Conservation (phyloP, 1,140 invertebrate genomes). For the Atta colombica region DNA sequence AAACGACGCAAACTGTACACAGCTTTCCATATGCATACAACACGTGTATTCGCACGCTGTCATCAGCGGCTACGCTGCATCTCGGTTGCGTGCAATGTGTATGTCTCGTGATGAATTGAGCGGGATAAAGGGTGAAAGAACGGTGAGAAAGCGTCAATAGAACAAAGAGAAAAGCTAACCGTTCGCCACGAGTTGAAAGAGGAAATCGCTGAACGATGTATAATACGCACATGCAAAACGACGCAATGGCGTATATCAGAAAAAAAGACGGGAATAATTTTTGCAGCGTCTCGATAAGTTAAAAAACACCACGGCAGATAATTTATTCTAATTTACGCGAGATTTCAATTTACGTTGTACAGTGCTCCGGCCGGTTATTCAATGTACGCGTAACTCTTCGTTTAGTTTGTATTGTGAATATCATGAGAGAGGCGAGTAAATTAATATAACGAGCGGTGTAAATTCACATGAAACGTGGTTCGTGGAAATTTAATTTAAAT, state of each 20-base stretch:
- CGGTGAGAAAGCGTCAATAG: constrained; percentile 58
- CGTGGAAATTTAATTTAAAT: constrained; percentile 22
- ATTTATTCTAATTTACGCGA: constrained; percentile 39
- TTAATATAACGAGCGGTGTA: constrained; percentile 47
- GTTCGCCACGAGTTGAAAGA: constrained; percentile 44
- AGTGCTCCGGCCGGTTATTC: background rate
- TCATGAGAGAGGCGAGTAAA: constrained; percentile 25
- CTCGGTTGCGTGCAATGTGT: constrained; percentile 49
- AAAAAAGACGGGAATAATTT: background rate
- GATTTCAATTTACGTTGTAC: constrained; percentile 15
- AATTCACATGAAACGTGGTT: constrained; percentile 31
- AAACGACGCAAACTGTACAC: constrained; percentile 14
- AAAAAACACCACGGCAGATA: constrained; percentile 4
- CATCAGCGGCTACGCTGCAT: constrained; percentile 26
- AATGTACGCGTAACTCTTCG: constrained; percentile 32
- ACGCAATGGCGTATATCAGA: background rate
- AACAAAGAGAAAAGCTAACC: constrained; percentile 61
- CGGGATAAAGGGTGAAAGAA: constrained; percentile 51
- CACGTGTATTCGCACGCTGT: constrained; percentile 60
- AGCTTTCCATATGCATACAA: constrained; percentile 17
- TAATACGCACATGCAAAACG: constrained; percentile 25
- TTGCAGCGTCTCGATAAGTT: background rate
- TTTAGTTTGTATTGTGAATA: constrained; percentile 34
- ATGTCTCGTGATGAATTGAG: constrained; percentile 54
- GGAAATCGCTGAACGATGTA: constrained; percentile 44